These are phyloP conservation scores for Agelaius tricolor DNA, from an alignment of 2,113 vertebrate species.

Conservation along the genomic window DNA sequence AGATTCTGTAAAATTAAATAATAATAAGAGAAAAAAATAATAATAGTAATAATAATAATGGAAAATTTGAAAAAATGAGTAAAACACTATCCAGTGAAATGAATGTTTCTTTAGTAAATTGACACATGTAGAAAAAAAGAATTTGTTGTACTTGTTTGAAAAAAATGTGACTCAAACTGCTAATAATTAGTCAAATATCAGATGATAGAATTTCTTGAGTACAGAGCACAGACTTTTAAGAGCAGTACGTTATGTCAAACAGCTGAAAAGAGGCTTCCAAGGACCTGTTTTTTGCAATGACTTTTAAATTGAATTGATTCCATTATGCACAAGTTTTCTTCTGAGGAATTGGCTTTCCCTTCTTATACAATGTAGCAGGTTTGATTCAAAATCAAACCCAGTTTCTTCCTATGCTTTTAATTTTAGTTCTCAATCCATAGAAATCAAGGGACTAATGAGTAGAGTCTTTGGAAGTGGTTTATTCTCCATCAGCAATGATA, in stretches of 20 bases:
- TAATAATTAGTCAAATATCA: not conserved
- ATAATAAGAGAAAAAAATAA: not conserved
- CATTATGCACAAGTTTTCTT: not conserved
- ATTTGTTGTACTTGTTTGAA: constrained; percentile 42
- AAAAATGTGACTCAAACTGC: not conserved
- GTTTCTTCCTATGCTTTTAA: constrained; percentile 33
- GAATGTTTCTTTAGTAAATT: constrained; percentile 11
- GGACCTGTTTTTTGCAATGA: not conserved
- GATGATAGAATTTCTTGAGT: not conserved
- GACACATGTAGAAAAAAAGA: not conserved
- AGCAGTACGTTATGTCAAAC: not conserved
- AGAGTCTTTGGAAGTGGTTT: constrained; percentile 33
- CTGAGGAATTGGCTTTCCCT: constrained; percentile 29
- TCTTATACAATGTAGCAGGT: not conserved
- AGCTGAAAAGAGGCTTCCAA: not conserved
- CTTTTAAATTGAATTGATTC: not conserved
- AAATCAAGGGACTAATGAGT: constrained; percentile 30
- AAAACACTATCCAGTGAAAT: constrained; percentile 33
- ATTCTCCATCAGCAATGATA: constrained; percentile 28
- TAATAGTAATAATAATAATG: not conserved
- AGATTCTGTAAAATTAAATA: not conserved
- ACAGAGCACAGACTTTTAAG: not conserved
- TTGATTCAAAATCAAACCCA: constrained; percentile 23
- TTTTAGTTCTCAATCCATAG: not conserved
- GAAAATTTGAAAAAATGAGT: not conserved